A percentile compares a stretch with the other conserved stretches of the same genome.
These are phyloP conservation scores for Chondrosia reniformis DNA, from an alignment of 37 sponge, comb jelly and placozoan genomes.

Conservation along the genomic window DNA sequence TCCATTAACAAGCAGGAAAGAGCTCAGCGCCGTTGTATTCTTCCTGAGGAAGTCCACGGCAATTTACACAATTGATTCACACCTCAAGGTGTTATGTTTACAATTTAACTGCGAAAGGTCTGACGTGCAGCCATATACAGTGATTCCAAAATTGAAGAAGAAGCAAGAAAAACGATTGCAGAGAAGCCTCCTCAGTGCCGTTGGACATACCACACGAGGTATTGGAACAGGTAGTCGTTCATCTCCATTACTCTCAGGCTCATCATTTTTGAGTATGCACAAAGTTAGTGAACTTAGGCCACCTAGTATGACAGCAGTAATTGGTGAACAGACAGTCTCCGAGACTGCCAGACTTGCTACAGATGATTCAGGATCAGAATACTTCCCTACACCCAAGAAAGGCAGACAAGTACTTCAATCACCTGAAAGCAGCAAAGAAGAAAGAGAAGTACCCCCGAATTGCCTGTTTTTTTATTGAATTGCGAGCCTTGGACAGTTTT, in stretches of 20 bases:
- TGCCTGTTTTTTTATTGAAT: background rate
- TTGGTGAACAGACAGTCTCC: background rate
- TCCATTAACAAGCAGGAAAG: background rate
- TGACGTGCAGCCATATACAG: background rate
- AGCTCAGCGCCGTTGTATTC: background rate
- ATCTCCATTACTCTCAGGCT: background rate
- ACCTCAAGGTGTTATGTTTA: background rate
- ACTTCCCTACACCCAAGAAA: conserved; percentile 2
- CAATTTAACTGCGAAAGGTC: background rate
- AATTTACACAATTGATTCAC: background rate
- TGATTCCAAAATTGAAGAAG: background rate
- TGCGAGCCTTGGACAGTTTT: background rate
- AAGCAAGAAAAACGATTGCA: background rate
- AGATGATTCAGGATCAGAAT: background rate
- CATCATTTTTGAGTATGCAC: background rate
- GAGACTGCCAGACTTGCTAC: background rate
- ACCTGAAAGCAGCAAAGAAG: background rate
- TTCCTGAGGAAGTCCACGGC: background rate
- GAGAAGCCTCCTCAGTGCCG: background rate
- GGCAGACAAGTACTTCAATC: background rate
- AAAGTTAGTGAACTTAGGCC: background rate
- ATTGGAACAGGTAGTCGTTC: background rate
- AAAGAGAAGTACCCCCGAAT: background rate
- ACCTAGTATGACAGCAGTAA: background rate
- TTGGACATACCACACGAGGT: background rate